Base-by-base conservation (phyloP, 2,888 invertebrate genomes). In the Halocaridina rubra region DNA sequence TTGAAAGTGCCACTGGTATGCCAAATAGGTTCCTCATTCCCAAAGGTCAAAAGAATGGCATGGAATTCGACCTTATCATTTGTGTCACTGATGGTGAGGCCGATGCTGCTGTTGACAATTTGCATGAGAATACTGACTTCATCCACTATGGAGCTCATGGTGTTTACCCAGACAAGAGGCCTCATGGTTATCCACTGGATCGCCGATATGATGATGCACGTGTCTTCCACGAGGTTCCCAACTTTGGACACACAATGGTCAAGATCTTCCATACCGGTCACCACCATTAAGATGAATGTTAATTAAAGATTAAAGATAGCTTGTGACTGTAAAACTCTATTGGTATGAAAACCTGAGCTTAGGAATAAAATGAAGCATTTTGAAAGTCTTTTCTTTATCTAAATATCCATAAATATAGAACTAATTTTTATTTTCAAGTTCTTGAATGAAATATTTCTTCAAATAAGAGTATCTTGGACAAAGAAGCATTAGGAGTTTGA, bases 121-220 rank as follows among this genome's bases (percentile, higher is more conserved):
- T 80, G 5, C 80, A 80, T 22, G 46, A 67, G 3, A 80, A 59
- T 32, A 81, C 67, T 22, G 19, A 29, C 89, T 89, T 85, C 27
- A 88, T 81, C 61, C 92, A 74, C 86, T 93, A 77, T 92, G 93
- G 75, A 92, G 93, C 84, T 92, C 87, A 93, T 90, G 91, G 77
- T 89, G 92, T 88, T 67, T 92, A 90, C 46, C 91, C 94, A 71
- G 95, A 97, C 91, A 92, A 93, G 32, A 93, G 95, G 81, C 91
- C 95, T 4, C 96, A 96, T 96, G 96, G 96, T 69, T 97, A 93
- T 92, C 97, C 97, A 13, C 94, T 95, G 92, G 94, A 95, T 90
- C 92, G 95, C 24, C 91, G 29, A 16, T 67, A 78, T 19, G 67
- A 64, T 8, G 84, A 84, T 72, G 64, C 61, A 24, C 39, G 88